Conservation (phyloP, 2,113 vertebrate genomes). For the Carassius auratus region DNA sequence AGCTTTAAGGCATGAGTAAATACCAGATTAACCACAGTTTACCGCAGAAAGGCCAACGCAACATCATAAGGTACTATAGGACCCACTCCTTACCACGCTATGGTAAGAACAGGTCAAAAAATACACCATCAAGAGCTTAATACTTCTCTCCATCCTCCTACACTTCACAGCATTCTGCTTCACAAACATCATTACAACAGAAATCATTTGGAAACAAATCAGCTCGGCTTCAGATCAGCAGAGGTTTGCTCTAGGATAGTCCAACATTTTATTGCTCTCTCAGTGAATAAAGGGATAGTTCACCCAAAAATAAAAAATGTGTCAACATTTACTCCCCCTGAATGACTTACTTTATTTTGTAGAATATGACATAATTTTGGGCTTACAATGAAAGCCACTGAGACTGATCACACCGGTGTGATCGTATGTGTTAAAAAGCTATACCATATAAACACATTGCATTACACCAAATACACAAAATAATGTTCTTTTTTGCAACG, state of each 20-base stretch:
- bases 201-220: not conserved
- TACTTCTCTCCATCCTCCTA: constrained; percentile 7
- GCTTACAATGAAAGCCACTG: not conserved
- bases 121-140: not conserved
- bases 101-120: not conserved
- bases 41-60: not conserved
- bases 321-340: not conserved
- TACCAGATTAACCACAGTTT: constrained; percentile 48
- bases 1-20: constrained; percentile 41
- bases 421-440: too few species aligned
- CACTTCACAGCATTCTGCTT: not conserved
- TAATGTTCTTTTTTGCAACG: too few species aligned
- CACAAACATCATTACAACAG: not conserved
- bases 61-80: not conserved
- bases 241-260: not conserved
- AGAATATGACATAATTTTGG: not conserved
- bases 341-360: not conserved
- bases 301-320: too few species aligned
- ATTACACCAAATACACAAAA: too few species aligned
- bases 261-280: too few species aligned
- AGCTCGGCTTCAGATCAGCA: not conserved
- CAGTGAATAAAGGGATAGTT: too few species aligned
- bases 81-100: not conserved
- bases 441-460: too few species aligned
- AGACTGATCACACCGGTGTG: too few species aligned